Evolutionary conservation across 2,797 vertebrate genomes (phyloP).

Genomic region (Australoheros facetus): DNA sequence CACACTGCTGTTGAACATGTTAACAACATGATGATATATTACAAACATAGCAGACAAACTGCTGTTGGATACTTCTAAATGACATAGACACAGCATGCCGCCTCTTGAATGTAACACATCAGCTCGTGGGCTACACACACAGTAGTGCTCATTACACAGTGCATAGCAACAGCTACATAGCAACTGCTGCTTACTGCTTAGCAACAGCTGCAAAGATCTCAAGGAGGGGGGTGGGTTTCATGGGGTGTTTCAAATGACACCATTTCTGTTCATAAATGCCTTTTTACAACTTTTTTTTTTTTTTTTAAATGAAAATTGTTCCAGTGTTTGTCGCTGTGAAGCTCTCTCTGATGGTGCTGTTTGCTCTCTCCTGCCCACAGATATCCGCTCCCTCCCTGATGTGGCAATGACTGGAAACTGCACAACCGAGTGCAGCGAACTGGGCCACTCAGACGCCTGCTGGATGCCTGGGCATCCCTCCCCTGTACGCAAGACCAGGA

Average conservation of each 20-base stretch:
- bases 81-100: slow-evolving; percentile 63
- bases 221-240: slow-evolving; percentile 58
- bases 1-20: slow-evolving; percentile 22
- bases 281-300: slow-evolving; percentile 45
- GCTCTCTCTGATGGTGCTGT: slow-evolving; percentile 38
- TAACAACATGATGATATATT: slow-evolving; percentile 39
- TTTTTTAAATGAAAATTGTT: slow-evolving; percentile 24
- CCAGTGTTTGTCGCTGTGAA: slow-evolving; percentile 21
- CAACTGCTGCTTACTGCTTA: slow-evolving; percentile 82
- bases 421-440: slow-evolving; percentile 96
- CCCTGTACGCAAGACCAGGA: slow-evolving; percentile 95
- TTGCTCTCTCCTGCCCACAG: slow-evolving; percentile 72
- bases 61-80: slow-evolving; percentile 60
- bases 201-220: slow-evolving; percentile 81
- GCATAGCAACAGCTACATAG: slow-evolving; percentile 84
- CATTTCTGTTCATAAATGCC: slow-evolving; percentile 66
- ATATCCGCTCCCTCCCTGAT: slow-evolving; percentile 96
- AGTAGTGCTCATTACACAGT: slow-evolving; percentile 71
- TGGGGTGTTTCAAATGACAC: slow-evolving; percentile 72
- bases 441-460: slow-evolving; percentile 98
- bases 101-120: slow-evolving; percentile 72
- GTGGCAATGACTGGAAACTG: slow-evolving; percentile 99
- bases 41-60: slow-evolving; percentile 49
- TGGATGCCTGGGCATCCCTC: slow-evolving; percentile 99
- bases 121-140: slow-evolving; percentile 67